Conservation (phyloP, 2,888 invertebrate genomes). For the Ceratothoa steindachneri region DNA sequence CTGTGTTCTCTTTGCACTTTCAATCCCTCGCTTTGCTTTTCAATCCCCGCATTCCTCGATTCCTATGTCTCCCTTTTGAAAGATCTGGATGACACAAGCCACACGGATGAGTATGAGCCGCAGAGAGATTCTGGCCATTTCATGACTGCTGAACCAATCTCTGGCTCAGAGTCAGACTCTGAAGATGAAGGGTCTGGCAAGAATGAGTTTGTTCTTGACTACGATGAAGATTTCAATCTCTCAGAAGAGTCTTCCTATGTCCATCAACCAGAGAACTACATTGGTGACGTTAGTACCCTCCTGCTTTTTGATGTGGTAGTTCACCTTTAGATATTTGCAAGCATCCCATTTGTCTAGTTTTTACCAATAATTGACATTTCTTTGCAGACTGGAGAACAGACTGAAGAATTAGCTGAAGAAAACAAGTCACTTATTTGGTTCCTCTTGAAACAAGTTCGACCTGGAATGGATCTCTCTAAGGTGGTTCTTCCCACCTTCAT, state of each 20-base stretch:
- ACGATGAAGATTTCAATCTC: conserved; percentile 52
- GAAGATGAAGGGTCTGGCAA: conserved; percentile 57
- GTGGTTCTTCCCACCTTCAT: conserved; percentile 92
- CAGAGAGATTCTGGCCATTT: conserved; percentile 56
- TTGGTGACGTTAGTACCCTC: conserved; percentile 56
- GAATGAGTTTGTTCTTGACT: conserved; percentile 52
- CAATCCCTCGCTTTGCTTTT: background rate
- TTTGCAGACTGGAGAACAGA: conserved; percentile 69
- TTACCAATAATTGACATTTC: background rate
- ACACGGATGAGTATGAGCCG: conserved; percentile 61
- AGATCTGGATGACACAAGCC: conserved; percentile 71
- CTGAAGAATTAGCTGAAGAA: conserved; percentile 88
- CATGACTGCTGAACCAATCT: conserved; percentile 53
- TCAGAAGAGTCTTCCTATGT: conserved; percentile 62
- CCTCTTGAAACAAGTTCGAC: conserved; percentile 84
- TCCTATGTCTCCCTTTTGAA: conserved; percentile 30
- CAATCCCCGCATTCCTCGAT: background rate
- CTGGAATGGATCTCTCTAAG: conserved; percentile 92
- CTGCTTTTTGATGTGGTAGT: background rate
- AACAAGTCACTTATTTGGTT: conserved; percentile 93
- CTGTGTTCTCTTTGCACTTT: background rate
- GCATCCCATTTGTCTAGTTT: background rate
- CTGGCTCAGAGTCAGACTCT: conserved; percentile 62
- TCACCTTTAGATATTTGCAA: background rate
- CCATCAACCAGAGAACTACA: conserved; percentile 61